Percentiles rank a stretch among this genome's conserved stretches.
phyloP scores from a whole-genome alignment of 2,113 vertebrate genomes.

The Gopherus flavomarginatus region DNA sequence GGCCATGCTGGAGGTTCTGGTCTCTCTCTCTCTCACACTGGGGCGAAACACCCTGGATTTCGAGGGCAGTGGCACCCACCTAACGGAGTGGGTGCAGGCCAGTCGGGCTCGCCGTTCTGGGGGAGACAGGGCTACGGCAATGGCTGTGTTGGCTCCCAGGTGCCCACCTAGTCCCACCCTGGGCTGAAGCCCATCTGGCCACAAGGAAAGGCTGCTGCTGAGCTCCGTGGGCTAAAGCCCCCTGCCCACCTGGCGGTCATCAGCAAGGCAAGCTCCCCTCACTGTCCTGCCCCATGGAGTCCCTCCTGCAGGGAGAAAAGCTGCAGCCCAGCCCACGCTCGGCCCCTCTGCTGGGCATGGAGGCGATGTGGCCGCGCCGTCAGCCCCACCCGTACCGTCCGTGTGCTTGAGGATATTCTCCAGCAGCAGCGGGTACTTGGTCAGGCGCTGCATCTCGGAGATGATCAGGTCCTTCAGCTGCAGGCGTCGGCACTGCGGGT shows the following conservation, averaged over 20 bases:
- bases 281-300: background rate
- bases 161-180: background rate
- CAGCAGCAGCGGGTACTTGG: constrained; percentile 94
- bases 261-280: background rate
- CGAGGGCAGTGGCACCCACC: too few relatives aligned
- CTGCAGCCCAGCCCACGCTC: rapidly evolving
- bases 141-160: background rate
- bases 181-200: too few relatives aligned
- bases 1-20: background rate
- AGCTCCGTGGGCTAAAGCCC: background rate
- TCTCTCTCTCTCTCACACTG: background rate
- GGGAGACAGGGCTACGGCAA: background rate
- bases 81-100: background rate
- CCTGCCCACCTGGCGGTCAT: background rate
- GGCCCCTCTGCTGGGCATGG: rapidly evolving
- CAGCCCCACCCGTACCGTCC: constrained; percentile 73
- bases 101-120: background rate
- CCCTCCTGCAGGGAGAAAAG: background rate
- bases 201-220: background rate
- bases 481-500: constrained; percentile 91
- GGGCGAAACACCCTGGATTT: background rate
- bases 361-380: background rate
- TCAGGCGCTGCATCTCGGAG: constrained; percentile 94
- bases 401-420: constrained; percentile 93
- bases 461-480: constrained; percentile 95